These are phyloP conservation scores for Graptemys geographica DNA, from an alignment of 2,797 vertebrate genomes.

Conservation along the genomic window DNA sequence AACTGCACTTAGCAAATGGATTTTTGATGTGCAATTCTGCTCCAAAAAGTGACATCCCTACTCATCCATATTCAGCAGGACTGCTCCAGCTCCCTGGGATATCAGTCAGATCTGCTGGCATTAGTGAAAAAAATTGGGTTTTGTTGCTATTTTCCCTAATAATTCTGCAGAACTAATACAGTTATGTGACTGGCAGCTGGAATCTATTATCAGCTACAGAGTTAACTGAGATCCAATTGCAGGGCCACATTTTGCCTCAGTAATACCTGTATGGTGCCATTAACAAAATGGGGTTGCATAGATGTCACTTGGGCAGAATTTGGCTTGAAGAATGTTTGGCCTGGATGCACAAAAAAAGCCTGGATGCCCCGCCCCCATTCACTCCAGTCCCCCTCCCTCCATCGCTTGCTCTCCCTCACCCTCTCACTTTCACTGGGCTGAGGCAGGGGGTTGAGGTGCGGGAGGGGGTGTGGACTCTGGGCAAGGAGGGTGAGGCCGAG, in stretches of 20 bases:
- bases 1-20: neutral
- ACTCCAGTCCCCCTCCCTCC: too few relatives aligned
- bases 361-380: too few relatives aligned
- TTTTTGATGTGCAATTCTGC: neutral
- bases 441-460: too few relatives aligned
- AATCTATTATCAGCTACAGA: rapidly evolving
- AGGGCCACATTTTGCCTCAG: neutral
- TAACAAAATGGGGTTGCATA: rapidly evolving
- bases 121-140: neutral
- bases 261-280: neutral
- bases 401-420: too few relatives aligned
- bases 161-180: too few relatives aligned
- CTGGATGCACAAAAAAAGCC: neutral
- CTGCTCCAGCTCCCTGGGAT: neutral
- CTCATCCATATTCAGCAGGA: neutral
- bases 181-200: neutral
- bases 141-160: neutral
- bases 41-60: rapidly evolving
- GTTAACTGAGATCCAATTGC: neutral
- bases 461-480: too few relatives aligned
- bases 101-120: neutral
- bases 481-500: too few relatives aligned
- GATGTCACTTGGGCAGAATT: neutral
- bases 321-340: neutral
- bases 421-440: too few relatives aligned